Evolutionary conservation across 2,113 vertebrate genomes (phyloP).

Genomic region (Dasyornis broadbenti): DNA sequence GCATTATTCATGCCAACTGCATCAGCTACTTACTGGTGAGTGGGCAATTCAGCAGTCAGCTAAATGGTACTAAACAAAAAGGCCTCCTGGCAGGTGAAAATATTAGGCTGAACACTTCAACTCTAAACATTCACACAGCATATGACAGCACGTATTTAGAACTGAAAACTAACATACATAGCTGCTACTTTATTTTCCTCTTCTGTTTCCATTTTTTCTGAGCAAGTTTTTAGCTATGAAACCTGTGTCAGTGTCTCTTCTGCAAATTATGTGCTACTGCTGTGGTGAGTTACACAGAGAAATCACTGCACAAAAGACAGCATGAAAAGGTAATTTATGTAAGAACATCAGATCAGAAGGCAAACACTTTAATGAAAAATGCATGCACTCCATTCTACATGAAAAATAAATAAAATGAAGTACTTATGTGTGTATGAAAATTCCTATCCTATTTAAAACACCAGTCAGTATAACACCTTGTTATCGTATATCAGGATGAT

Average conservation of each 20-base stretch:
- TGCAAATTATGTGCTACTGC: not conserved
- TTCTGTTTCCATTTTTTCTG: fast-evolving
- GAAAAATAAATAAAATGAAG: not conserved
- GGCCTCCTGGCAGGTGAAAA: not conserved
- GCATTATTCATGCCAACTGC: not conserved
- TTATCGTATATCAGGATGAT: not conserved
- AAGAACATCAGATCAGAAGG: not conserved
- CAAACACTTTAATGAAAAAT: not conserved
- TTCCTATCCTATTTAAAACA: not conserved
- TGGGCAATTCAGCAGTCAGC: not conserved
- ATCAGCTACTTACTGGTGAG: not conserved
- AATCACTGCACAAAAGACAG: not conserved
- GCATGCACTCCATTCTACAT: not conserved
- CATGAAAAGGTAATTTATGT: not conserved
- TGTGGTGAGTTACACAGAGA: not conserved
- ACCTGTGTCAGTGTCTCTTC: not conserved
- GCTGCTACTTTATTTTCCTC: not conserved
- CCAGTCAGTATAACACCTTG: not conserved
- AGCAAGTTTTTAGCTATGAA: not conserved
- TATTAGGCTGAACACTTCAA: not conserved
- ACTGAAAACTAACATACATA: not conserved
- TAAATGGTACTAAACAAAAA: not conserved
- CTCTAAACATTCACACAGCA: not conserved
- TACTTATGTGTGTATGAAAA: not conserved
- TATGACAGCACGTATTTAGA: not conserved